A percentile compares a stretch with the other conserved stretches of the same genome.
phyloP scores from a whole-genome alignment of 64 coral and sea anemone species.

The Montipora capricornis region DNA sequence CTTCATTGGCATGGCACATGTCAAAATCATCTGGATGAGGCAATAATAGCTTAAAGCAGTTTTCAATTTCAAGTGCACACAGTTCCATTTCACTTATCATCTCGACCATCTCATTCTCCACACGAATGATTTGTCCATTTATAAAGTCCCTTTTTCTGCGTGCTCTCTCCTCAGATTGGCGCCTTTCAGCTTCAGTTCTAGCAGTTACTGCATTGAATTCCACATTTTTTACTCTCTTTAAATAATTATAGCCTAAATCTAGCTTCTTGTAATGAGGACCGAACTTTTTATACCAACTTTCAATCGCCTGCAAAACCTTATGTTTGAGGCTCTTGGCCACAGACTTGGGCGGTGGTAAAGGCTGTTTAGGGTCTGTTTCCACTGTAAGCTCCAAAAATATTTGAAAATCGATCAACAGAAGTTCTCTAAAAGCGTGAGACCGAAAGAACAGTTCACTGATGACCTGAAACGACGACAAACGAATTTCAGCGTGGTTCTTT shows the following conservation, averaged over 20 bases:
- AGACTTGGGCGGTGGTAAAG: constrained; percentile 74
- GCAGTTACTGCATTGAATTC: constrained; percentile 67
- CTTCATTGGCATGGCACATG: background rate
- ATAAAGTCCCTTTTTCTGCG: constrained; percentile 50
- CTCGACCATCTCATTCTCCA: constrained; percentile 86
- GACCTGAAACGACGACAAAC: constrained; percentile 89
- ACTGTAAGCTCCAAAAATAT: constrained; percentile 89
- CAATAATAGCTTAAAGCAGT: constrained; percentile 93
- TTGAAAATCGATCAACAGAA: constrained; percentile 90
- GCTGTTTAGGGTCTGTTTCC: constrained; percentile 69
- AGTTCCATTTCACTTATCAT: constrained; percentile 81
- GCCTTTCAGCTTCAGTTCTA: constrained; percentile 70
- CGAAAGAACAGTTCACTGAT: constrained; percentile 86
- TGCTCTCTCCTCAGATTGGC: constrained; percentile 64
- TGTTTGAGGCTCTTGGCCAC: constrained; percentile 68
- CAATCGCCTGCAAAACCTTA: constrained; percentile 79
- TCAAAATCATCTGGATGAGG: constrained; percentile 98
- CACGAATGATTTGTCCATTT: constrained; percentile 72
- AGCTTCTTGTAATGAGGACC: constrained; percentile 94
- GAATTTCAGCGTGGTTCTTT: constrained; percentile 94
- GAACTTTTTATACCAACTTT: constrained; percentile 93
- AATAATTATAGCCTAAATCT: constrained; percentile 78
- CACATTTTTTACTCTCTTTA: constrained; percentile 82
- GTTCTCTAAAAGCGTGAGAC: constrained; percentile 89
- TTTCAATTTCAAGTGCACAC: constrained; percentile 86